Conservation (phyloP, 2,888 invertebrate species). For the Thymelicus acteon region DNA sequence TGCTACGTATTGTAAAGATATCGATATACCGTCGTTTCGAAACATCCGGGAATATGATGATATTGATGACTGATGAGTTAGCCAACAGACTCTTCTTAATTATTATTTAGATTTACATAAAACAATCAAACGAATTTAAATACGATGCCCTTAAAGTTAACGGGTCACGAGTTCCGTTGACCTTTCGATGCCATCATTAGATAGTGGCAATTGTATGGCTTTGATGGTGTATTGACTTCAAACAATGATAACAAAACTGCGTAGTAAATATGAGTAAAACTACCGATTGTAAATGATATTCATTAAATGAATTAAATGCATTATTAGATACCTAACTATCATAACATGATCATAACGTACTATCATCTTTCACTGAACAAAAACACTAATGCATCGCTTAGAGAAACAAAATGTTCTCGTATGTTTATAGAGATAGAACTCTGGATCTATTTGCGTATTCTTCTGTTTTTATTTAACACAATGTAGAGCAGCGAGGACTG, state of each 20-base stretch:
- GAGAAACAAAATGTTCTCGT: not conserved
- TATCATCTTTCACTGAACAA: constrained; percentile 44
- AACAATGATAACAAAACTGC: not conserved
- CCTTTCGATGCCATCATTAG: constrained; percentile 9
- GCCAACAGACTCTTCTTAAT: too few relatives aligned
- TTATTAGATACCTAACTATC: not conserved
- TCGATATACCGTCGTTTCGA: too few relatives aligned
- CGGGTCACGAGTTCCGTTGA: constrained; percentile 9
- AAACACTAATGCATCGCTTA: constrained; percentile 35
- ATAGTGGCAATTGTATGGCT: constrained; percentile 3
- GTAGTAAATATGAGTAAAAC: not conserved
- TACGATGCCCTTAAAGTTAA: constrained; percentile 8
- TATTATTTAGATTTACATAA: not conserved
- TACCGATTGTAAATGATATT: not conserved
- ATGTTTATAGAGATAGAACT: constrained; percentile 5
- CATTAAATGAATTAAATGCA: not conserved
- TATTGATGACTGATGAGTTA: too few relatives aligned
- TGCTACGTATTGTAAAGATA: too few relatives aligned
- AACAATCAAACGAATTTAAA: constrained; percentile 16
- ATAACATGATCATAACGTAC: not conserved
- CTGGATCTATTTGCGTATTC: constrained; percentile 41
- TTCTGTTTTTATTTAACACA: constrained; percentile 18
- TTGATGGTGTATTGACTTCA: not conserved
- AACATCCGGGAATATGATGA: too few relatives aligned
- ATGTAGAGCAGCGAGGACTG: constrained; percentile 5